Conservation (phyloP, 2,797 vertebrate species). For the Phaenicophaeus curvirostris region DNA sequence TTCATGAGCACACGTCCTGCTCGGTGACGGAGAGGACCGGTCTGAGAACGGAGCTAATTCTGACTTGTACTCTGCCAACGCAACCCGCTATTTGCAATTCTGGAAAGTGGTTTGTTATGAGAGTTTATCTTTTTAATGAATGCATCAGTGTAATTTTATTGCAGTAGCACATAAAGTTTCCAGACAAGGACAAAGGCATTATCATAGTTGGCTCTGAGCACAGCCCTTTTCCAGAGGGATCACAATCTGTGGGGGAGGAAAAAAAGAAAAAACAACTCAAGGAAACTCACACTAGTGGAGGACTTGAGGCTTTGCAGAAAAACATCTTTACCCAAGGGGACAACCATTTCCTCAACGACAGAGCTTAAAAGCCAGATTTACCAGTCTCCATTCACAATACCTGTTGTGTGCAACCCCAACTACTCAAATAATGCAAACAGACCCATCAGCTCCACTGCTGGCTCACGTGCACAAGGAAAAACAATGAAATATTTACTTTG, state of each 20-base stretch:
- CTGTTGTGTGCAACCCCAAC: background rate
- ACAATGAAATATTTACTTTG: background rate
- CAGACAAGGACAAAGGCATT: background rate
- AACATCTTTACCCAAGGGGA: background rate
- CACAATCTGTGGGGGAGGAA: background rate
- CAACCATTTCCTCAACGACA: fast-evolving
- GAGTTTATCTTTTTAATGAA: background rate
- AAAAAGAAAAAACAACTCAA: background rate
- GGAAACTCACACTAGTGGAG: background rate
- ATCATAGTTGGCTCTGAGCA: background rate
- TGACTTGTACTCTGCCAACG: background rate
- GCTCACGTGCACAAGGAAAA: background rate
- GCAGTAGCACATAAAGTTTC: background rate
- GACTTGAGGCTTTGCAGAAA: background rate
- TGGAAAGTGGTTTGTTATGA: background rate
- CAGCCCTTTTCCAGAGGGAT: background rate
- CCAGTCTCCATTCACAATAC: background rate
- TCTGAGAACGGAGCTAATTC: background rate
- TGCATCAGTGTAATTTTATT: background rate
- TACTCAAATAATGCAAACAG: background rate
- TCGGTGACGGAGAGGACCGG: background rate
- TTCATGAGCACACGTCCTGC: background rate
- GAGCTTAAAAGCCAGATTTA: background rate
- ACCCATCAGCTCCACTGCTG: background rate
- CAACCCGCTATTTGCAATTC: background rate